Evolutionary conservation across 2,113 vertebrate genomes (phyloP).

Genomic region (mouse (Mus musculus)): DNA sequence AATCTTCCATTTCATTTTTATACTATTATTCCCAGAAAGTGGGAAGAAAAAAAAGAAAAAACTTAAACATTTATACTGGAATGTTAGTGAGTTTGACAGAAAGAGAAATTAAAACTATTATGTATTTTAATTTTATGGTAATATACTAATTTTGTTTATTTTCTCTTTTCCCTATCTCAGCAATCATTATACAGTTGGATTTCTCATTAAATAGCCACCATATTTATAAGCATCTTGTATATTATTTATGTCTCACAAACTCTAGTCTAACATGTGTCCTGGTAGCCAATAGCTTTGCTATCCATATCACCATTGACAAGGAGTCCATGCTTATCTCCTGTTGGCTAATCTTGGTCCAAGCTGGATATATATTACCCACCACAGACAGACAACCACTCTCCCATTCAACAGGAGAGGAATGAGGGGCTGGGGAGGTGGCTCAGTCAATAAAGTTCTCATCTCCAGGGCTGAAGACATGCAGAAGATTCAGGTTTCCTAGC

Average conservation of each 20-base stretch:
- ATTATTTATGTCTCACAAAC: slow-evolving; percentile 30
- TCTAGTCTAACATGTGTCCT: neutral
- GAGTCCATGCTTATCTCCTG: neutral
- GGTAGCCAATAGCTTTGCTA: neutral
- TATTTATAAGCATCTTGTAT: slow-evolving; percentile 22
- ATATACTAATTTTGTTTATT: slow-evolving; percentile 46
- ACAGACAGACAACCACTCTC: neutral
- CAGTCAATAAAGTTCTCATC: neutral
- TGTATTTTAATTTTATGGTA: slow-evolving; percentile 71
- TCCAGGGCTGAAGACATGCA: neutral
- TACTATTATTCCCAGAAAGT: slow-evolving; percentile 62
- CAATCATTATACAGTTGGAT: slow-evolving; percentile 37
- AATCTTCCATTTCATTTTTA: slow-evolving; percentile 58
- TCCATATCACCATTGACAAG: neutral
- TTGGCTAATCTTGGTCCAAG: neutral
- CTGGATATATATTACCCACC: neutral
- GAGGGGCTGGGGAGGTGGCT: neutral
- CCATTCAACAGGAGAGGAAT: neutral
- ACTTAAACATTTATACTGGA: slow-evolving; percentile 63
- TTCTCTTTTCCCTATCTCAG: slow-evolving; percentile 40
- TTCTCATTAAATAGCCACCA: neutral
- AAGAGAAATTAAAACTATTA: slow-evolving; percentile 58
- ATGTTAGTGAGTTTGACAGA: slow-evolving; percentile 44
- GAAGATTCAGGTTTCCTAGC: neutral
- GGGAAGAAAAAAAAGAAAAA: slow-evolving; percentile 58